Conservation (phyloP, 2,797 vertebrate species). For the Xerus rutilus region DNA sequence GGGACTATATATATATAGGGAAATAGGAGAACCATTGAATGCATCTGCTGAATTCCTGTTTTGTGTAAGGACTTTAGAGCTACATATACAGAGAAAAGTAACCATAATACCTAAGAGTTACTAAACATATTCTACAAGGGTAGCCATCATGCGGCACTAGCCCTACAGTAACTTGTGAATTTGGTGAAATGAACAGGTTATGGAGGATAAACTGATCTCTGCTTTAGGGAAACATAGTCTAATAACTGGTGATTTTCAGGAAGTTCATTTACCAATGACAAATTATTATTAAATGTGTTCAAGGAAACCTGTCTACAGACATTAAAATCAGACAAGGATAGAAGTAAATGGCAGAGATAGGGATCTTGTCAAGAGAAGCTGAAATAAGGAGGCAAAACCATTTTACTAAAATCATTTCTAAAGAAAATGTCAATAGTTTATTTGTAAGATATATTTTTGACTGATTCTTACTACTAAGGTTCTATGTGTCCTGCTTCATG, state of each 20-base stretch:
- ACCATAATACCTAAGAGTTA: not conserved
- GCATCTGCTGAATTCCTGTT: not conserved
- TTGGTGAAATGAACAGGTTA: not conserved
- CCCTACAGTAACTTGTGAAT: not conserved
- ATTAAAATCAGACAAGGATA: not conserved
- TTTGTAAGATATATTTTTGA: not conserved
- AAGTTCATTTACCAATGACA: not conserved
- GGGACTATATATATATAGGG: not conserved
- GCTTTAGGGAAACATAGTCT: not conserved
- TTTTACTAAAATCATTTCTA: not conserved
- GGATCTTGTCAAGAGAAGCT: not conserved
- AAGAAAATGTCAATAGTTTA: not conserved
- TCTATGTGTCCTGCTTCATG: not conserved
- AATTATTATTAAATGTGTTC: constrained; percentile 4
- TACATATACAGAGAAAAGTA: not conserved
- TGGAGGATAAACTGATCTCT: not conserved
- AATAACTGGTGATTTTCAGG: not conserved
- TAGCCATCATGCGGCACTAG: not conserved
- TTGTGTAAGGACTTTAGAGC: not conserved
- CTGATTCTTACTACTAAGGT: not conserved
- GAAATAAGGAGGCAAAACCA: not conserved
- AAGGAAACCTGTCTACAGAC: not conserved
- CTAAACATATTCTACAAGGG: not conserved
- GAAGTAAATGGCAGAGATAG: not conserved
- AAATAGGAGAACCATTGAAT: not conserved